Percentiles rank a stretch among this genome's conserved stretches.
phyloP scores from a whole-genome alignment of 2,888 invertebrate species.

The Netelia fuscicornis region DNA sequence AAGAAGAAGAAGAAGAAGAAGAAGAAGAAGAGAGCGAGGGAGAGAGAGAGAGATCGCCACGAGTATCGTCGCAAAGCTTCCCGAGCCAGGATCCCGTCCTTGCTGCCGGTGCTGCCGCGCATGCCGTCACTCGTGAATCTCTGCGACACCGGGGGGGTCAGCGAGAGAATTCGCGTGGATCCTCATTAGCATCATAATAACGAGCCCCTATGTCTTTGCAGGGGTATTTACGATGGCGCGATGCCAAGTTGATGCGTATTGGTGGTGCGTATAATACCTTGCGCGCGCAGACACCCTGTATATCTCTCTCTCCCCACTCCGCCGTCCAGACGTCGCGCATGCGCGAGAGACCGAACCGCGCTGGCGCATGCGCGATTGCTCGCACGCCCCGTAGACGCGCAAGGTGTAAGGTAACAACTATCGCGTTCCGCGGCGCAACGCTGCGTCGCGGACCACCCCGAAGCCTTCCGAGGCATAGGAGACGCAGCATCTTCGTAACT shows the following conservation, averaged over 20 bases:
- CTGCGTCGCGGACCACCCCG: constrained; percentile 79
- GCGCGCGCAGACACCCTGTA: constrained; percentile 8
- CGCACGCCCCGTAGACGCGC: constrained; percentile 60
- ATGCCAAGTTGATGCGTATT: constrained; percentile 80
- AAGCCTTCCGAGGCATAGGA: constrained; percentile 59
- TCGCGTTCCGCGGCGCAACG: constrained; percentile 72
- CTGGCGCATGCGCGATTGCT: constrained; percentile 53
- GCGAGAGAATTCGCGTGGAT: constrained; percentile 73
- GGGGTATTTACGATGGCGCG: constrained; percentile 80
- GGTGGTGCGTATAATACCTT: constrained; percentile 79
- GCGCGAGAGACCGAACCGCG: constrained; percentile 57
- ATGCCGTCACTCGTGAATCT: constrained; percentile 71
- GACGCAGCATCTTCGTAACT: constrained; percentile 52
- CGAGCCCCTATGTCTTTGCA: constrained; percentile 79
- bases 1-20: constrained; percentile 27
- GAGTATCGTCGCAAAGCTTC: constrained; percentile 43
- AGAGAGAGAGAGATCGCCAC: constrained; percentile 21
- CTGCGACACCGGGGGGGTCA: constrained; percentile 71
- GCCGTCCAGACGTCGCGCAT: background rate
- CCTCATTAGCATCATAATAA: constrained; percentile 83
- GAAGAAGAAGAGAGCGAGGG: background rate
- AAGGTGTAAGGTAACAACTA: constrained; percentile 81
- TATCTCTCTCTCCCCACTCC: constrained; percentile 19
- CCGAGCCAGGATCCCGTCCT: constrained; percentile 19
- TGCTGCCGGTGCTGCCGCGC: constrained; percentile 23